Evolutionary conservation across 2,797 vertebrate species (phyloP), one percentile per base, ranked within the genome.

Genomic region (Darevskia mixta): DNA sequence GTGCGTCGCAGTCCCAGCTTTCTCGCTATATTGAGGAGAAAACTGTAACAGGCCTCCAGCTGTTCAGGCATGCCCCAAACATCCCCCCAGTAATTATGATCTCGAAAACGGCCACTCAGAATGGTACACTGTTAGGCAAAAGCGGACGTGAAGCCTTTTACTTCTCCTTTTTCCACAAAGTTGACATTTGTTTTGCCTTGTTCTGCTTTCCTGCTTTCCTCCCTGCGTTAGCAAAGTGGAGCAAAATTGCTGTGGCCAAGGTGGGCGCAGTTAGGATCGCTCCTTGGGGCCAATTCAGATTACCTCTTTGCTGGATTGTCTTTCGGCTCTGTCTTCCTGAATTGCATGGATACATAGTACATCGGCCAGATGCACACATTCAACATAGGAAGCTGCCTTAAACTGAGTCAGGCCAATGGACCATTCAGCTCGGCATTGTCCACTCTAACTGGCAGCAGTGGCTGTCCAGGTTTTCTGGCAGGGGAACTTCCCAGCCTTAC

Each of bases 91-190:
- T 78, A 43, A 8, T 86, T 84, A 86, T 79, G 15, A 35, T 91
- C 87, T 91, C 85, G 86, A 90, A 92, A 93, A 89, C 3, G 92
- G 76, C 58, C 49, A 86, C 83, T 75, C 87, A 75, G 79, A 83
- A 67, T 72, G 45, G 88, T 80, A 41, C 45, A 3, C 9, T 82
- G 6, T 45, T 88, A 87, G 61, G 66, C 80, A 87, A 0, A 0
- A 41, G 87, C 11, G 6, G 71, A 0, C 0, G 87, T 89, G 83
- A 91, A 89, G 83, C 67, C 9, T 45, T 94, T 18, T 5, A 45
- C 64, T 86, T 13, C 23, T 78, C 73, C 41, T 58, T 87, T 72
- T 69, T 15, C 49, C 49, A 49, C 64, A 69, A 92, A 87, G 79
- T 13, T 86, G 86, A 29, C 23, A 66, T 85, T 91, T 88, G 80